Evolutionary conservation across 2,113 vertebrate genomes (phyloP), one percentile per base, ranked within the genome.

Genomic region (Zapus hudsonius): DNA sequence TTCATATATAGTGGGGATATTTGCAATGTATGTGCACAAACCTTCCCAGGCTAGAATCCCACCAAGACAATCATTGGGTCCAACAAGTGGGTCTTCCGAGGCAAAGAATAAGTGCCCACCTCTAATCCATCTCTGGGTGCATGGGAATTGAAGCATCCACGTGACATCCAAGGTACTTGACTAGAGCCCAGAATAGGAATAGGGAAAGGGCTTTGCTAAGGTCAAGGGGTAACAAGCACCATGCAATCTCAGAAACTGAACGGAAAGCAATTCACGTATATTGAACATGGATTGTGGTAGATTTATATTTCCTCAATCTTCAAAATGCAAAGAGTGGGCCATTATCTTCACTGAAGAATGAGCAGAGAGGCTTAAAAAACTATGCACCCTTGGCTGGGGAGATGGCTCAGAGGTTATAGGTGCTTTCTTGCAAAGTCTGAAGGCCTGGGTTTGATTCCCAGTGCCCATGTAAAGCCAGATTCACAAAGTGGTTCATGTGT

Each of bases 261-360:
- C 31, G 59, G 22, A 63, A 66, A 83, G 2, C 57, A 83, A n/a
- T 7, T 11, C 36, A 38, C 29, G 20, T 47, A 57, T 75, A 81
- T 11, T 36, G 33, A 75, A 59, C 52, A 66, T 23, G 22, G n/a
- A 31, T 33, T 74, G 9, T 5, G 9, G 59, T 61, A 7, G 36
- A 27, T 75, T 76, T 84, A 31, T 61, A 78, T 67, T 94, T 92
- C 81, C 78, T 75, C 38, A 57, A 22, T 88, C 59, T 38, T 89
- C 29, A 42, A 44, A 47, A 82, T 12, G 66, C 70, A 64, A 83
- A 23, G 20, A 78, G 29, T 64, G 27, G 36, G 25, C 83, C 80
- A 36, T 70, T 57, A 75, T 40, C 73, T 79, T 42, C 13, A 80
- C 31, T 86, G 13, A 19, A 38, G 40, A 87, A 63, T 57, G 36